These are phyloP conservation scores for Pardalotus punctatus DNA, from an alignment of 2,113 vertebrate species.

Conservation along the genomic window DNA sequence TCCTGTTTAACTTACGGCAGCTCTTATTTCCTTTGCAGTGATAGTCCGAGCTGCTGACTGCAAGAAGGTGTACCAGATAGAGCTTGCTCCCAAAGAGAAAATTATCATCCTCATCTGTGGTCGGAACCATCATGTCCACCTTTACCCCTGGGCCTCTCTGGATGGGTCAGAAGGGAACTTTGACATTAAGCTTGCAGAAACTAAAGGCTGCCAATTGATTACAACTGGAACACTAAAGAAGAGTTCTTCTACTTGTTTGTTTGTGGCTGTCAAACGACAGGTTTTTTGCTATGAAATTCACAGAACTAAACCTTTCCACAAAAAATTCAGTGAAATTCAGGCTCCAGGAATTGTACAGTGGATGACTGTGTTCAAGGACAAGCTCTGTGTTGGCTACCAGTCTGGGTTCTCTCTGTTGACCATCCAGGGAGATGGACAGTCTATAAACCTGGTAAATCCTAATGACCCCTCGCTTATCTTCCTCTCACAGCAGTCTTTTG, in stretches of 20 bases:
- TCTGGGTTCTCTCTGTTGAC: constrained; percentile 93
- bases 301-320: constrained; percentile 84
- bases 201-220: constrained; percentile 93
- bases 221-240: constrained; percentile 78
- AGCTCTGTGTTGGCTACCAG: constrained; percentile 92
- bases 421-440: constrained; percentile 91
- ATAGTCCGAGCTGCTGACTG: constrained; percentile 93
- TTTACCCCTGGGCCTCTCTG: constrained; percentile 87
- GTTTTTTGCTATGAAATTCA: constrained; percentile 91
- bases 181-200: constrained; percentile 90
- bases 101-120: constrained; percentile 87
- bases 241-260: constrained; percentile 81
- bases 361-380: constrained; percentile 88
- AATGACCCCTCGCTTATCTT: constrained; percentile 90
- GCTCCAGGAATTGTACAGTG: constrained; percentile 90
- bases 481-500: constrained; percentile 89
- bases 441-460: constrained; percentile 90
- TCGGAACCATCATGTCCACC: constrained; percentile 89
- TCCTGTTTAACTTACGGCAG: not conserved
- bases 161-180: constrained; percentile 86
- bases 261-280: constrained; percentile 90
- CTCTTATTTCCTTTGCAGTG: constrained; percentile 71
- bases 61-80: constrained; percentile 95
- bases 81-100: constrained; percentile 87
- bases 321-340: constrained; percentile 86